These are phyloP conservation scores for Ditylenchus dipsaci DNA, from an alignment of 1,140 invertebrate genomes.

Conservation along the genomic window DNA sequence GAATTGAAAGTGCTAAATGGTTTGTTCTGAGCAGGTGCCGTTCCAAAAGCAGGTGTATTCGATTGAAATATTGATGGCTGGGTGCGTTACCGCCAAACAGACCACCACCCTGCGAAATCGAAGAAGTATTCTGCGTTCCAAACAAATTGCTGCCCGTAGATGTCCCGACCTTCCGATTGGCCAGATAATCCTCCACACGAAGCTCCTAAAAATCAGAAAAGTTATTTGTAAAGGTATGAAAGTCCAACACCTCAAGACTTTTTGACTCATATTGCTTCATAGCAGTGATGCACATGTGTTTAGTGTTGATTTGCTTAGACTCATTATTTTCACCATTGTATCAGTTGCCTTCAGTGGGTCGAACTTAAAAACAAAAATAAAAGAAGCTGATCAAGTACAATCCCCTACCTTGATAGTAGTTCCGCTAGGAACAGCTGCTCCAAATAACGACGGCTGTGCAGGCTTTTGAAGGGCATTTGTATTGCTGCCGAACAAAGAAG, in stretches of 20 bases:
- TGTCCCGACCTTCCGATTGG: background rate
- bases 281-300: slow-evolving; percentile 36
- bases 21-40: too few relatives aligned
- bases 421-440: background rate
- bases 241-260: slow-evolving; percentile 30
- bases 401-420: too few relatives aligned
- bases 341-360: slow-evolving; percentile 20
- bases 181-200: slow-evolving; percentile 26
- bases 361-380: slow-evolving; percentile 18
- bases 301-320: slow-evolving; percentile 21
- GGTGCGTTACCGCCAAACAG: background rate
- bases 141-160: background rate
- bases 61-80: too few relatives aligned
- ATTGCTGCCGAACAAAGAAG: slow-evolving; percentile 2
- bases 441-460: background rate
- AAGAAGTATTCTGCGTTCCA: background rate
- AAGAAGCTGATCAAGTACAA: too few relatives aligned
- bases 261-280: slow-evolving; percentile 35
- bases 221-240: background rate
- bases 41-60: too few relatives aligned
- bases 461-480: background rate
- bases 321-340: slow-evolving; percentile 28
- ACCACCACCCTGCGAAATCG: background rate
- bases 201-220: slow-evolving; percentile 18
- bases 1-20: too few relatives aligned